Base-by-base conservation (phyloP, 2,797 vertebrate species). In the Limosa lapponica region DNA sequence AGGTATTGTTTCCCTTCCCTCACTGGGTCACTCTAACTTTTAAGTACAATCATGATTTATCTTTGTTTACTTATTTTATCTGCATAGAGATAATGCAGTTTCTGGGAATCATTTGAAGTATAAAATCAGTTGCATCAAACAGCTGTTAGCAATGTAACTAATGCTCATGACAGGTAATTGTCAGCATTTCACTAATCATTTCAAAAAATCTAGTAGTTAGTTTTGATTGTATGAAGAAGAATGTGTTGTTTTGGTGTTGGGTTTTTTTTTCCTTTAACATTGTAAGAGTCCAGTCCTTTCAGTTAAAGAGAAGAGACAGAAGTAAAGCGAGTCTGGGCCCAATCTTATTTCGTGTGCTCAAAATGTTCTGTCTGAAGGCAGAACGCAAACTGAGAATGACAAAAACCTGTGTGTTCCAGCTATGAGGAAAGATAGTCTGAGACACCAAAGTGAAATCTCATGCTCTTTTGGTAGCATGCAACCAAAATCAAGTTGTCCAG, bases 201-300 rank as follows among this genome's bases (percentile, higher is more conserved):
- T 89, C 10, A 70, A 62, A 69, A 55, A 74, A 30, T 1, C 2
- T 49, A 88, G 27, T 43, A 46, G 0, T 1, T 5, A 39, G 70
- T 48, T 71, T 43, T 18, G 2, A 58, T 39, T 66, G 5, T n/a
- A 43, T 34, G 9, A 87, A 78, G 34, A 57, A 48, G 6, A 78
- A 77, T 18, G 2, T 54, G 16, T 41, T 59, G 17, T 1, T 44
- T 72, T 20, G 8, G 7, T 37, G 5, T 0, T 28, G 1, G 43
- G 14, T 28, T 3, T 0, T 14, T 39, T 65, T 57, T 55, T 16
- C 41, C 7, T 90, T 87, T 86, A 67, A 36, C 10, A 37, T 2
- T 36, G 4, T 48, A 27, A 39, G 3, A 67, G 16, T 65, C 14
- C 18, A 52, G 22, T 51, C 19, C 2, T 43, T 87, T 59, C 16